Conservation (phyloP, 2,797 vertebrate genomes). For the Phataginus tetradactyla region DNA sequence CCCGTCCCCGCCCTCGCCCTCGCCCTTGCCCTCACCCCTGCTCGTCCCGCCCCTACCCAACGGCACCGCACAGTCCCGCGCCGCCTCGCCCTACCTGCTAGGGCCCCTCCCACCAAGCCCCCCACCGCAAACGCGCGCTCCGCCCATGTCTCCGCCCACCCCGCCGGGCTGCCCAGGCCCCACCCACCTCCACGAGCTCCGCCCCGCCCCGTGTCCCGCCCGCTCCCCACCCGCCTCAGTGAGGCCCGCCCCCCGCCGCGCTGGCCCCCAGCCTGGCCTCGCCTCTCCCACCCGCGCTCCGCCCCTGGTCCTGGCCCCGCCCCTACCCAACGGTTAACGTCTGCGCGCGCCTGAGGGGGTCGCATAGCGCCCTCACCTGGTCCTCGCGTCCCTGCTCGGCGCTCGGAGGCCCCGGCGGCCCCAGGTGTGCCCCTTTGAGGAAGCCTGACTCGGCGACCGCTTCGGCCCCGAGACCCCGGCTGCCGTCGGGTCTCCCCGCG, state of each 20-base stretch:
- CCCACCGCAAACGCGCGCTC: background rate
- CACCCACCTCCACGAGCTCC: background rate
- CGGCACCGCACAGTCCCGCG: background rate
- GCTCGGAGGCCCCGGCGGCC: rapidly evolving
- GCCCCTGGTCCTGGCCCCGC: background rate
- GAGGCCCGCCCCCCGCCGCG: too few relatives aligned
- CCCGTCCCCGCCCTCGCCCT: rapidly evolving
- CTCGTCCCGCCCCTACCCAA: too few relatives aligned
- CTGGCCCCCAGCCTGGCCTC: too few relatives aligned
- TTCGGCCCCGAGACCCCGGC: background rate
- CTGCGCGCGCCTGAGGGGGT: rapidly evolving
- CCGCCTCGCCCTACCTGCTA: background rate
- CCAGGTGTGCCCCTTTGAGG: background rate
- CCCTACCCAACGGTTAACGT: background rate
- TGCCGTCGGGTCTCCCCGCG: background rate
- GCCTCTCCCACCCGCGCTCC: rapidly evolving
- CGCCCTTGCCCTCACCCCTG: rapidly evolving
- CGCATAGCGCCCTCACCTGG: rapidly evolving
- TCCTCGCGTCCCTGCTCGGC: rapidly evolving
- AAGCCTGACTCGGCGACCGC: background rate
- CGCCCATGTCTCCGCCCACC: too few relatives aligned
- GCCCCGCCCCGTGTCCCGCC: too few relatives aligned
- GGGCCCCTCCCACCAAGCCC: background rate
- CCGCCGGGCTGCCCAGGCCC: too few relatives aligned
- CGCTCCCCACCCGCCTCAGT: background rate